Evolutionary conservation across 2,797 vertebrate species (phyloP), one percentile per base, ranked within the genome.

Genomic region (Chelon auratus): DNA sequence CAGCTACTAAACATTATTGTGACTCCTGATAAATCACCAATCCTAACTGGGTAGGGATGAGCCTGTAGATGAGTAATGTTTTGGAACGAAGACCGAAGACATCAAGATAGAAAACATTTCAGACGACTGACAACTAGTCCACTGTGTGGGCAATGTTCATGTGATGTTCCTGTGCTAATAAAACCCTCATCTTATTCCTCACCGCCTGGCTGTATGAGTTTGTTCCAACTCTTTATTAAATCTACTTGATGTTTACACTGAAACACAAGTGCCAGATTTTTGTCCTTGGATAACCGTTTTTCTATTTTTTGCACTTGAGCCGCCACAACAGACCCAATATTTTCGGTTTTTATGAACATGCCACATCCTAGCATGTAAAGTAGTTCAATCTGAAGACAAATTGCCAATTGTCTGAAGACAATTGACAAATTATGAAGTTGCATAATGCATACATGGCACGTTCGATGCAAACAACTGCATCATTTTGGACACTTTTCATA

Each of bases 11-110:
- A 18, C 7, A 6, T 9, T 9, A 47, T 33, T 14, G 13, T 15
- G 17, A 42, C 37, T 64, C 33, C 24, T 59, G 6, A 54, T 59
- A 13, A 48, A 63, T 54, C 15, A 22, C 10, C 11, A 12, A 9
- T 18, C 37, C 0, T 4, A 18, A 3, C 9, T 37, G 24, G 50
- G 43, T 39, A 54, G 4, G 5, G 26, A 65, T n/a, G 45, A 60
- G 52, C 5, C 60, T 47, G 6, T 36, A 22, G 72, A 52, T 42
- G 22, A 84, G 9, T 40, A 61, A 77, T 9, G 12, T 20, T 59
- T 56, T 67, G 47, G 24, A 54, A 36, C 33, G 5, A 54, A 50
- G 20, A 43, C 22, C 26, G 6, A 67, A 9, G 56, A 67, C n/a
- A 15, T 56, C 4, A 26, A 56, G 48, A 64, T 13, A 40, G 9